Evolutionary conservation across 92 coral and sea anemone genomes (phyloP), one percentile per base, ranked within the genome.

Genomic region (Scolanthus callimorphus): DNA sequence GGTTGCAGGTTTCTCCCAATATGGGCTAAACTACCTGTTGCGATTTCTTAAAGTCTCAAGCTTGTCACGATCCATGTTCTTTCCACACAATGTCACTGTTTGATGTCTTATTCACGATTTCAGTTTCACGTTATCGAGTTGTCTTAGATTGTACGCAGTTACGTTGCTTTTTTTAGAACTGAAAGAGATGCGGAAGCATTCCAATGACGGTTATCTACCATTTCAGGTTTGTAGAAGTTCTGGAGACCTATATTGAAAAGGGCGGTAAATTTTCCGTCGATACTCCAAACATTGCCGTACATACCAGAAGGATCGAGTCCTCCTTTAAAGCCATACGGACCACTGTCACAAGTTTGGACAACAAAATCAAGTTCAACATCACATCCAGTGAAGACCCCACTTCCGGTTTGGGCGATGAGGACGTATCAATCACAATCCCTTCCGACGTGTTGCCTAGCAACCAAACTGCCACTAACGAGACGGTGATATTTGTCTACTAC

Each of bases 401-500:
- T 58, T 49, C 79, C 10, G 77, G 31, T 11, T 6, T 17, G 0
- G 41, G 31, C 4, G 55, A 17, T 9, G 58, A 45, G 9, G 88
- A 67, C 11, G 86, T 91, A 1, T 68, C 84, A 2, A 75, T 89
- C 15, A 62, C 57, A 0, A 77, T 94, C 30, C 97, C 96, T 11
- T 21, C 59, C 17, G 71, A 80, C 0, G 87, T 69, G 17, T 39
- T 94, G n/a, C 55, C 70, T 25, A 61, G 39, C n/a, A 70, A 78
- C 62, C 64, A 45, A n/a, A 52, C 94, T 1, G 43, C 43, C 15
- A 69, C 47, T 24, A 89, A 88, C 25, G 78, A 70, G 29, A 89
- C 88, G 4, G 84, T 94, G 56, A 77, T 65, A 38, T 82, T 94
- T 20, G 89, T 94, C n/a, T 94, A 94, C 67, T 94, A 94, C 71